Evolutionary conservation across 2,888 invertebrate genomes (phyloP).

Genomic region (Ceratothoa steindachneri): DNA sequence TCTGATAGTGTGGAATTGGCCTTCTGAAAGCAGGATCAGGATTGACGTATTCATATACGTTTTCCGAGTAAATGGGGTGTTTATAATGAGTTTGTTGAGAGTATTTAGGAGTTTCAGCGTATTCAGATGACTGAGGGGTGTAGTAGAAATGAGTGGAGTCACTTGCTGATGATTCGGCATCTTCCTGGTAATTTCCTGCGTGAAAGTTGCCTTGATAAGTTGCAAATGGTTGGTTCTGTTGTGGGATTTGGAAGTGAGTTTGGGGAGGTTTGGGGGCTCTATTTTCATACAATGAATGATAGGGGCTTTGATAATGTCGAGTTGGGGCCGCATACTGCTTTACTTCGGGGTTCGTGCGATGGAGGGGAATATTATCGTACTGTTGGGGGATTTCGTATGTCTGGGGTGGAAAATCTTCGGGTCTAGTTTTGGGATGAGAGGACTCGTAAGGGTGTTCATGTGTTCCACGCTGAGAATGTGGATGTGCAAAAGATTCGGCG

Average conservation of each 20-base stretch:
- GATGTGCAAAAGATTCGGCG: too few relatives aligned
- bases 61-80: not conserved
- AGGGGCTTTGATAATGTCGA: not conserved
- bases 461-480: too few relatives aligned
- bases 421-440: too few relatives aligned
- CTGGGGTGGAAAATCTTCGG: too few relatives aligned
- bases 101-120: not conserved
- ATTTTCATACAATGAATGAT: too few relatives aligned
- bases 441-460: too few relatives aligned
- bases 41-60: not conserved
- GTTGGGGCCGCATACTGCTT: not conserved
- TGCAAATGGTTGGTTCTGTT: not conserved
- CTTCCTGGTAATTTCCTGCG: not conserved
- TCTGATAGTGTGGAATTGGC: too few relatives aligned
- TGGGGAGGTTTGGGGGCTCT: too few relatives aligned
- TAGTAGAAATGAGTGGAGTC: not conserved
- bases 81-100: conserved; percentile 2
- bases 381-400: not conserved
- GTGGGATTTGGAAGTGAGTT: not conserved
- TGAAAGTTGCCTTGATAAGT: not conserved
- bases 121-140: not conserved
- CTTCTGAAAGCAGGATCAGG: not conserved
- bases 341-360: not conserved
- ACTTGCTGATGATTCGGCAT: not conserved
- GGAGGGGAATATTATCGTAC: not conserved